Evolutionary conservation across 2,113 vertebrate species (phyloP).

Genomic region (Todiramphus chloris): DNA sequence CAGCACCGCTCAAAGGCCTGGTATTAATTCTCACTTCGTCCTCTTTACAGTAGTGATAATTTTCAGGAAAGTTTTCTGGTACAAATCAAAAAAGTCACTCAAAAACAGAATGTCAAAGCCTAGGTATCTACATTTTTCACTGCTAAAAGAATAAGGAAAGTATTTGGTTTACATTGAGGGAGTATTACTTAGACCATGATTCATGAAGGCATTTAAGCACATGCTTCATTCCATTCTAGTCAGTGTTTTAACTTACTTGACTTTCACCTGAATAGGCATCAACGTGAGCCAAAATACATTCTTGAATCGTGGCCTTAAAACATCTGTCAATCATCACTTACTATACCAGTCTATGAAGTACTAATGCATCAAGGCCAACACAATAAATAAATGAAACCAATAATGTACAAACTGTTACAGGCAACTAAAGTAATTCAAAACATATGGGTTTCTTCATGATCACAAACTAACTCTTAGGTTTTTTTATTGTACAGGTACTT

Average conservation of each 20-base stretch:
- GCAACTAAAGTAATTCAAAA: constrained; percentile 31
- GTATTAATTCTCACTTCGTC: not conserved
- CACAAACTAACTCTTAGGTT: not conserved
- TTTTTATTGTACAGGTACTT: not conserved
- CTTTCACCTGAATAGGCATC: constrained; percentile 11
- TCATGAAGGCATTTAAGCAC: not conserved
- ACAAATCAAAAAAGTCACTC: not conserved
- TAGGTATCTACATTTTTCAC: not conserved
- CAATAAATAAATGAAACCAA: constrained; percentile 25
- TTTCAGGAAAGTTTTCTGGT: not conserved
- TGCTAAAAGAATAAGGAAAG: not conserved
- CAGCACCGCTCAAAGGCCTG: not conserved
- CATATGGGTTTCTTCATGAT: not conserved
- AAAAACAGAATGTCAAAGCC: not conserved
- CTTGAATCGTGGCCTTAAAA: constrained; percentile 1
- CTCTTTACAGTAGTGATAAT: not conserved
- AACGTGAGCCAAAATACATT: not conserved
- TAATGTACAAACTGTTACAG: not conserved
- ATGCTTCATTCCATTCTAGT: not conserved
- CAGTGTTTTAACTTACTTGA: not conserved
- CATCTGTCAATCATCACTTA: constrained; percentile 22
- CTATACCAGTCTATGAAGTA: not conserved
- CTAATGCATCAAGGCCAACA: not conserved
- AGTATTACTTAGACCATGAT: not conserved
- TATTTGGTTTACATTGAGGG: not conserved